Evolutionary conservation across 1,140 invertebrate genomes (phyloP), one percentile per base, ranked within the genome.

Genomic region (Apis laboriosa): DNA sequence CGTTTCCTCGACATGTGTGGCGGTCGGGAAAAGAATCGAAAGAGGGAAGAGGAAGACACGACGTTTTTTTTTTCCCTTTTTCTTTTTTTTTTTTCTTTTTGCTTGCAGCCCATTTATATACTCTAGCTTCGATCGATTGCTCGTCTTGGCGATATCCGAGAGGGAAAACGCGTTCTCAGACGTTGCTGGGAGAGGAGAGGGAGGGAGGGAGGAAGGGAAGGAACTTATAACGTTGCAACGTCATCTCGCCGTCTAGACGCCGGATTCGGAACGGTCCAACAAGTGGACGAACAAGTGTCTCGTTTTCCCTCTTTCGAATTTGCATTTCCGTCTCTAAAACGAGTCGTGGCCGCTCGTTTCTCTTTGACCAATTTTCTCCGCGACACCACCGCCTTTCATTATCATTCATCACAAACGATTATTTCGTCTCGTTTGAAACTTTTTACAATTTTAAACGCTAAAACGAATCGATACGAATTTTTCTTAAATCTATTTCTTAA

Each of bases 271-370:
- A 77, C 34, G n/a, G 66, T 70, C 73, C 73, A 77, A 77, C 75
- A 83, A 70, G 73, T 68, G 75, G 75, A 82, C 55, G 73, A 75
- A 74, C 71, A 66, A 56, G 70, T 80, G 71, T 34, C 58, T n/a
- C n/a, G 43, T 49, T 70, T 61, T 34, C 28, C 43, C 43, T 34
- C 17, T 5, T 21, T 24, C 13, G 24, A 61, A 79, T 61, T 72
- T 79, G 43, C 67, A 71, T 79, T 17, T 15, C 15, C 5, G 7
- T 11, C 8, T 43, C 5, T 7, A 43, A 43, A 5, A 43, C 34
- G 34, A 43, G 34, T 34, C 34, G 34, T 34, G 2, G 34, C 34
- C 2, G 34, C 34, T 43, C 34, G 34, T 43, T 43, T 43, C 34
- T 43, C 34, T 43, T 43, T 43, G 4, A 43, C 34, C 34, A 43